Evolutionary conservation across 2,888 invertebrate species (phyloP).

Genomic region (Brachyopa scutellaris): DNA sequence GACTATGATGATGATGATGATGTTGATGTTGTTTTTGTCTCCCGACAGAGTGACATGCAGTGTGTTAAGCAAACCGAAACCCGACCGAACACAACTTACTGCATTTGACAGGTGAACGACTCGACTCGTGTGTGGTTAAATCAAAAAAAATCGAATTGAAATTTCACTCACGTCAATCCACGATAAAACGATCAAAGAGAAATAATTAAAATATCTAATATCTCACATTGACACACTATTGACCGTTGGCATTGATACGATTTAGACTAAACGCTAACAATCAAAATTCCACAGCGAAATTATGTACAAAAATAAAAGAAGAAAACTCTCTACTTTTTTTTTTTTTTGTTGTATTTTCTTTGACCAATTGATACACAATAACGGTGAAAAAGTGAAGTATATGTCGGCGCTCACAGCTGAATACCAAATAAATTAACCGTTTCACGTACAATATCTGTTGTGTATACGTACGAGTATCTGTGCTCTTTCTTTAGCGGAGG

Average conservation of each 20-base stretch:
- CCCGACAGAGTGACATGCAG: no score
- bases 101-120: conserved; percentile 20
- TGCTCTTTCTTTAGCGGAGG: conserved; percentile 36
- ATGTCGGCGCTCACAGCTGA: conserved; percentile 36
- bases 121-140: not conserved
- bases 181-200: not conserved
- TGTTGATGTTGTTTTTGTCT: conserved; percentile 26
- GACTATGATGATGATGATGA: not conserved
- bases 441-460: conserved; percentile 49
- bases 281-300: conserved; percentile 14
- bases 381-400: conserved; percentile 61
- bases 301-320: conserved; percentile 24
- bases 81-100: not conserved
- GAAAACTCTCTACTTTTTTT: conserved; percentile 19
- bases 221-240: conserved; percentile 41
- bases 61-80: no score
- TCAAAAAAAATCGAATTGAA: conserved; percentile 17
- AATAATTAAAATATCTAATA: conserved; percentile 33
- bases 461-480: conserved; percentile 36
- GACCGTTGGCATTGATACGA: not conserved
- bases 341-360: conserved; percentile 12
- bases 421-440: conserved; percentile 69
- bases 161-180: conserved; percentile 15
- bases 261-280: not conserved
- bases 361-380: conserved; percentile 65